Base-by-base conservation (phyloP, 2,797 vertebrate genomes). In the Macropodus opercularis region DNA sequence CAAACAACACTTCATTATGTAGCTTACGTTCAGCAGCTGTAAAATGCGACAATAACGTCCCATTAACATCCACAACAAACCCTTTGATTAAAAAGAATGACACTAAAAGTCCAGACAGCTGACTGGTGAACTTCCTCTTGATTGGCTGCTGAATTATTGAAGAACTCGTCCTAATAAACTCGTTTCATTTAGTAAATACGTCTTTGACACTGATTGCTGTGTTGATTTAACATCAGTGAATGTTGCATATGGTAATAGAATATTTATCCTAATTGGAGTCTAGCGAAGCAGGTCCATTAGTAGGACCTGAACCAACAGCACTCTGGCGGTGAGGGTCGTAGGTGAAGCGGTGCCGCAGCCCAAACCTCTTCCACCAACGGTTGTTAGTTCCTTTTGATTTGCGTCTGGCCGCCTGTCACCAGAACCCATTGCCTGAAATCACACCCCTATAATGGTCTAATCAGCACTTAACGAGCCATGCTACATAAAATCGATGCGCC, bases 401-500 rank as follows among this genome's bases (percentile, higher is more conserved):
- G 79, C 81, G 79, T 84, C 84, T 75, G 75, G 77, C 79, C 52
- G 69, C 79, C 76, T 83, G 83, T 89, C 86, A 90, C 84, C 79
- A 65, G 69, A 83, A 87, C 81, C 79, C 84, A 85, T 86, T 90
- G 85, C 72, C 77, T 84, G 84, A 79, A 90, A 89, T 90, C 87
- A 86, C 88, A 89, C 84, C 86, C 84, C 84, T 82, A 86, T 88
- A 92, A 90, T 87, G 85, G 90, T 85, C 87, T 91, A 84, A 90
- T 93, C 90, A 90, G 89, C 90, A 85, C 77, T 90, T 91, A 92
- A 92, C 80, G 80, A 92, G 85, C 84, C 85, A 64, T 88, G 86
- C 80, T 89, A 90, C 86, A 87, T 87, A 86, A 92, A 92, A 92
- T 93, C 92, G 75, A 92, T 92, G 88, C 75, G 34, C 68, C 76